A percentile compares a stretch with the other conserved stretches of the same genome.
Evolutionary conservation across 2,113 vertebrate species (phyloP).

Genomic region (Grammomys dolichurus): DNA sequence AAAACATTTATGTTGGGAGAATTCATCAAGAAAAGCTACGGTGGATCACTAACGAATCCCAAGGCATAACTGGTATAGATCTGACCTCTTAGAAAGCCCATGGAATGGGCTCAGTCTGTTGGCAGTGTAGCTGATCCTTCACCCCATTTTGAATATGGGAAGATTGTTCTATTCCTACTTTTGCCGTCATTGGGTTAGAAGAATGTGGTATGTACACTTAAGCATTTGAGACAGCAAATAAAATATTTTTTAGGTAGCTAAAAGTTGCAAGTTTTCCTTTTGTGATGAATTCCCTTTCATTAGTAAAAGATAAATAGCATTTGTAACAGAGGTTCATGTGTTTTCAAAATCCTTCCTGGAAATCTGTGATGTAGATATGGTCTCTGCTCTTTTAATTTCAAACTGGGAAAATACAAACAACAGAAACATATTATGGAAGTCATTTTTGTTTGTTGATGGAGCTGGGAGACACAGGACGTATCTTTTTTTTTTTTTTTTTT

Average conservation of each 20-base stretch:
- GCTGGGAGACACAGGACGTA: neutral
- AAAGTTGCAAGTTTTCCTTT: conserved; percentile 36
- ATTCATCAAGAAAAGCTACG: neutral
- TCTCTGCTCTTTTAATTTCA: neutral
- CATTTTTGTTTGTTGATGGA: conserved; percentile 55
- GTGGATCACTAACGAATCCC: neutral
- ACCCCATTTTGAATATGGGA: neutral
- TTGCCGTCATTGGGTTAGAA: neutral
- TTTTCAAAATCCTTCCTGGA: neutral
- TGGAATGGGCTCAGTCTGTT: neutral
- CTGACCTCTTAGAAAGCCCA: neutral
- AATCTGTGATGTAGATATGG: neutral
- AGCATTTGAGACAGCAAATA: neutral
- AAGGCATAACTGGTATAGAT: neutral
- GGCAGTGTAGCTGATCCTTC: fast-evolving
- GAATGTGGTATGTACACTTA: neutral
- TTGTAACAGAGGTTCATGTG: neutral
- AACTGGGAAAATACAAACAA: conserved; percentile 31
- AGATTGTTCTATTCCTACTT: conserved; percentile 7
- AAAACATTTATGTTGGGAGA: neutral
- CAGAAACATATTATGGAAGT: conserved; percentile 38
- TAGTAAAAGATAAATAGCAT: neutral
- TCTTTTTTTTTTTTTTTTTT: neutral
- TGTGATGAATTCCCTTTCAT: neutral
- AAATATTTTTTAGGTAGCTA: neutral